Conservation (phyloP, 2,113 vertebrate genomes). For the Turdus rufiventris region DNA sequence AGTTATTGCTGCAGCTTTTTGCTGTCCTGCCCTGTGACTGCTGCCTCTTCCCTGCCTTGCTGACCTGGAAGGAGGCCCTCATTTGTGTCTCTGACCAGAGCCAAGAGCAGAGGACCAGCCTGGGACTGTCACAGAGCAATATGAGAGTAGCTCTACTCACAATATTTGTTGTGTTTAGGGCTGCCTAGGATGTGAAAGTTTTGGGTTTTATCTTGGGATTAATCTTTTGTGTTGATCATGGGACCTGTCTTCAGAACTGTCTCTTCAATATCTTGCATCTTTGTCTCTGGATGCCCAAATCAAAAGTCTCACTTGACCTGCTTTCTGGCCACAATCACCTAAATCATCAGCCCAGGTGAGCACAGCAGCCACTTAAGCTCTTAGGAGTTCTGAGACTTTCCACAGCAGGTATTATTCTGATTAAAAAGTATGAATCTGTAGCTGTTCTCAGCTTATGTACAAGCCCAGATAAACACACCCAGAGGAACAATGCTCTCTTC, state of each 20-base stretch:
- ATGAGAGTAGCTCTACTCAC: not conserved
- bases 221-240: not conserved
- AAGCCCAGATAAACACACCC: not conserved
- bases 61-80: accelerated
- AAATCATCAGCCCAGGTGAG: not conserved
- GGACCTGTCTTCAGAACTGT: not conserved
- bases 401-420: not conserved
- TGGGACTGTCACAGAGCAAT: not conserved
- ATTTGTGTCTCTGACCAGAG: not conserved
- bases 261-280: not conserved
- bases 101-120: not conserved
- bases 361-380: not conserved
- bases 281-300: not conserved
- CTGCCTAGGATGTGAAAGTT: not conserved
- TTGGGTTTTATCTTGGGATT: not conserved
- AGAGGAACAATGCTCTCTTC: not conserved
- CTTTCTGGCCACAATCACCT: not conserved
- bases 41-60: not conserved
- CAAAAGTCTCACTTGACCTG: not conserved
- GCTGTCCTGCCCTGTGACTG: not conserved
- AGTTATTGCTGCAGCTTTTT: not conserved
- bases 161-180: not conserved
- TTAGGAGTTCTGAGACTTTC: not conserved
- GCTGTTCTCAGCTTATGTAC: not conserved
- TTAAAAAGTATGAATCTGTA: not conserved